Conservation (phyloP, 2,797 vertebrate genomes). For the Schizothorax lantsangensis region DNA sequence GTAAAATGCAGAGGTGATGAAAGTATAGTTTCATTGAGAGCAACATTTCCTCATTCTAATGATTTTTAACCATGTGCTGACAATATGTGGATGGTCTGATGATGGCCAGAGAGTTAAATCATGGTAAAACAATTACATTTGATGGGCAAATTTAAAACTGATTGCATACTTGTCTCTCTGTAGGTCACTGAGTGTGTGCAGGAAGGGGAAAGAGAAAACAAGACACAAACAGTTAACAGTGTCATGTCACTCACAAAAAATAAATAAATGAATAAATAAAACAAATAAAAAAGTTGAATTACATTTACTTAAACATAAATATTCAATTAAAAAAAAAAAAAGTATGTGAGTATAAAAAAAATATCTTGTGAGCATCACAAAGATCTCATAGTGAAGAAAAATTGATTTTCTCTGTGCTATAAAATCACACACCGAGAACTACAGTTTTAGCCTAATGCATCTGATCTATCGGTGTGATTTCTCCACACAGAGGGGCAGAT, state of each 20-base stretch:
- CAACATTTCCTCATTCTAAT: constrained; percentile 37
- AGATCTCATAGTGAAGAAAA: no score
- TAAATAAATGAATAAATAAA: not conserved
- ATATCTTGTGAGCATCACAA: not conserved
- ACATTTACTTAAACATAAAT: not conserved
- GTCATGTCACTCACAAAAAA: constrained; percentile 82
- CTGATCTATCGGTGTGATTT: constrained; percentile 61
- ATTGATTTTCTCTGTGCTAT: not conserved
- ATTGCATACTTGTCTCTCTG: constrained; percentile 99
- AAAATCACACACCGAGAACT: not conserved
- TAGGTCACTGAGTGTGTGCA: constrained; percentile 99
- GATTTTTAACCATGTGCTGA: constrained; percentile 97
- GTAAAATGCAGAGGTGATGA: constrained; percentile 30
- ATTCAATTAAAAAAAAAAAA: not conserved
- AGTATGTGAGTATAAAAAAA: not conserved
- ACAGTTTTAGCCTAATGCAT: not conserved
- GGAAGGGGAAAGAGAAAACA: constrained; percentile 87
- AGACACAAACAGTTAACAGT: constrained; percentile 78
- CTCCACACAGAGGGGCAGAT: constrained; percentile 69
- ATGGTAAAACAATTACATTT: constrained; percentile 99
- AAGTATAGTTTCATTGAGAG: not conserved
- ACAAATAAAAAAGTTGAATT: not conserved
- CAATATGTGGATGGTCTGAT: constrained; percentile 93
- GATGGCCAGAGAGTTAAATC: constrained; percentile 90
- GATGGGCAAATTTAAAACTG: constrained; percentile 99